phyloP scores from a whole-genome alignment of 2,797 vertebrate species.

The Muscicapa striata region DNA sequence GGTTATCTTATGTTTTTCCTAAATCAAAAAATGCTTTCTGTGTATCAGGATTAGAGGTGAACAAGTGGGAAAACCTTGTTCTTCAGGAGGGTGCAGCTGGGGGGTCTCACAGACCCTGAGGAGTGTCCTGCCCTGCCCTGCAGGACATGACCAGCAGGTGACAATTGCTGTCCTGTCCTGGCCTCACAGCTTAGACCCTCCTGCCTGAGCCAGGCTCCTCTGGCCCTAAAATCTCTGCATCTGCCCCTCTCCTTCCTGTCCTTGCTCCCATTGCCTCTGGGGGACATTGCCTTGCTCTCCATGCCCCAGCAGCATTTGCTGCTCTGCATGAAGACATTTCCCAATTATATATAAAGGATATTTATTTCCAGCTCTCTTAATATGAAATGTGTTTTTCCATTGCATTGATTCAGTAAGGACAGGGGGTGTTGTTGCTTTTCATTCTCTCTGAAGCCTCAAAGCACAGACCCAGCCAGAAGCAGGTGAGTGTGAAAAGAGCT shows the following conservation, averaged over 20 bases:
- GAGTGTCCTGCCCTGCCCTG: neutral
- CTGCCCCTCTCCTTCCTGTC: neutral
- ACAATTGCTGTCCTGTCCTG: neutral
- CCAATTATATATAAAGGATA: neutral
- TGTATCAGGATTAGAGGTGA: neutral
- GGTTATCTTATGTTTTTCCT: neutral
- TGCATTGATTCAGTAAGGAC: neutral
- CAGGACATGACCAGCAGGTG: neutral
- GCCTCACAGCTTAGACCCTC: neutral
- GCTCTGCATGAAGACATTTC: neutral
- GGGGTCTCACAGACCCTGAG: neutral
- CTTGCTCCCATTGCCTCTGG: neutral
- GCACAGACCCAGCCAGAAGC: neutral
- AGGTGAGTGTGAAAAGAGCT: neutral
- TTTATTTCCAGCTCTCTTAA: neutral
- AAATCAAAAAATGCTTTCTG: neutral
- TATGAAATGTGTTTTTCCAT: neutral
- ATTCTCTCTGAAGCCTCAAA: neutral
- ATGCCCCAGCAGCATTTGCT: neutral
- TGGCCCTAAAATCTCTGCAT: rapidly evolving
- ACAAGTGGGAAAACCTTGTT: neutral
- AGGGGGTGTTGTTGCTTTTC: neutral
- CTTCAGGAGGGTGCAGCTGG: neutral
- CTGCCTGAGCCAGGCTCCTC: neutral
- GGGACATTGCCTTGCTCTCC: neutral